phyloP scores from a whole-genome alignment of 1,140 invertebrate species.

The Whitmania pigra region DNA sequence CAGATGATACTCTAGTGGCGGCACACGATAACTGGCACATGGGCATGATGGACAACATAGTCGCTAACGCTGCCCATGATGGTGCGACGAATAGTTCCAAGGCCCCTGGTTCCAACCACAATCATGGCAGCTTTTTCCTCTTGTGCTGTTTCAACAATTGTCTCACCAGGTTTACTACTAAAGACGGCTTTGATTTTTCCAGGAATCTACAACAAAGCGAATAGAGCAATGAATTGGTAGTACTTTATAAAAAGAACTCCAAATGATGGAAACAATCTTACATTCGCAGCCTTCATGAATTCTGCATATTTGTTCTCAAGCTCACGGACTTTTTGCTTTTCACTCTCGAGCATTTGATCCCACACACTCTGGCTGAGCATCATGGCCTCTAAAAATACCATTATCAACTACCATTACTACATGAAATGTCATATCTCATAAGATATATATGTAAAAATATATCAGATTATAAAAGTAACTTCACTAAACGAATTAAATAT shows the following conservation, averaged over 20 bases:
- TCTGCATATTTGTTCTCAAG: constrained; percentile 23
- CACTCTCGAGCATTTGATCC: constrained; percentile 22
- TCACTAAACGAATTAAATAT: no score
- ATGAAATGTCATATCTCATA: no score
- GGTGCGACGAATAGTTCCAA: constrained; percentile 18
- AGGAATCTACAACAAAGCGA: not conserved
- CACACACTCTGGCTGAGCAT: constrained; percentile 20
- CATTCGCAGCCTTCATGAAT: constrained; percentile 14
- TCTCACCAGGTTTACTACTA: constrained; percentile 11
- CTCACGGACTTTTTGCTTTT: constrained; percentile 23
- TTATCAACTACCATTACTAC: not conserved
- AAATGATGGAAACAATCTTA: not conserved
- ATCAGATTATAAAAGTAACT: no score
- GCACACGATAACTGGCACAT: constrained; percentile 11
- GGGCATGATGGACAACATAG: constrained; percentile 15
- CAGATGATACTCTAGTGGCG: not conserved
- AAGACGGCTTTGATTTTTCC: constrained; percentile 19
- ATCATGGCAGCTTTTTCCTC: constrained; percentile 19
- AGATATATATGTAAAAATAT: no score
- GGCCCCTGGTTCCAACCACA: constrained; percentile 16
- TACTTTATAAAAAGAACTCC: not conserved
- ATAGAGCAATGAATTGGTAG: not conserved
- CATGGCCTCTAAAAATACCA: constrained; percentile 20
- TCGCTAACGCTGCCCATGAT: constrained; percentile 20
- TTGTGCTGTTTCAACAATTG: constrained; percentile 14